phyloP scores from a whole-genome alignment of 1,140 invertebrate species.

The Meloidogyne floridensis region DNA sequence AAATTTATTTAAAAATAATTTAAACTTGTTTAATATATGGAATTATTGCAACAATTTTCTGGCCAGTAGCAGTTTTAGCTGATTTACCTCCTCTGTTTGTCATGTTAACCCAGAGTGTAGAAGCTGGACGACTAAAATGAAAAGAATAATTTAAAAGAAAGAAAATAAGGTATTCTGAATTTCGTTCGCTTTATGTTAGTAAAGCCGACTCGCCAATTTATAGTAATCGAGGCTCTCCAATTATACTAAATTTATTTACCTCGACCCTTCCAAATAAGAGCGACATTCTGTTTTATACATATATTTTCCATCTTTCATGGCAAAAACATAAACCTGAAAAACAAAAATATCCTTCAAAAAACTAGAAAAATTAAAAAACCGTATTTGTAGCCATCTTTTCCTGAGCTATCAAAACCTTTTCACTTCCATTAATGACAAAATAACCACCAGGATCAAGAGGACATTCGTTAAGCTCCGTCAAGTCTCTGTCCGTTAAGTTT shows the following conservation, averaged over 20 bases:
- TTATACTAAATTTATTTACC: conserved; percentile 21
- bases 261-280: conserved; percentile 88
- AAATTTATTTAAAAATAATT: conserved; percentile 10
- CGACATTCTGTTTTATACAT: conserved; percentile 93
- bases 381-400: conserved; percentile 98
- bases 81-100: conserved; percentile 76
- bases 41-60: conserved; percentile 92
- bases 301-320: conserved; percentile 92
- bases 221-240: too few relatives aligned
- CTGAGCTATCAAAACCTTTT: conserved; percentile 94
- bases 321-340: conserved; percentile 90
- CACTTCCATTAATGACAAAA: conserved; percentile 92
- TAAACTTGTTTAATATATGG: conserved; percentile 86
- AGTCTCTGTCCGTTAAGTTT: conserved; percentile 91
- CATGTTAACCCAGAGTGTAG: conserved; percentile 98
- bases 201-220: too few relatives aligned
- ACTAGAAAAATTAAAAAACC: neutral
- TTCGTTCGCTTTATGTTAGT: too few relatives aligned
- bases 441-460: conserved; percentile 96
- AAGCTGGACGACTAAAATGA: conserved; percentile 79
- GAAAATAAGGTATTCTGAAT: neutral
- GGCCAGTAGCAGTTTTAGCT: conserved; percentile 91
- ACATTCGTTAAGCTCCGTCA: conserved; percentile 97
- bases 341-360: conserved; percentile 70
- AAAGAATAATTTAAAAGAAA: conserved; percentile 22